Evolutionary conservation across 2,888 invertebrate species (phyloP).

Genomic region (Chloroclysta siterata): DNA sequence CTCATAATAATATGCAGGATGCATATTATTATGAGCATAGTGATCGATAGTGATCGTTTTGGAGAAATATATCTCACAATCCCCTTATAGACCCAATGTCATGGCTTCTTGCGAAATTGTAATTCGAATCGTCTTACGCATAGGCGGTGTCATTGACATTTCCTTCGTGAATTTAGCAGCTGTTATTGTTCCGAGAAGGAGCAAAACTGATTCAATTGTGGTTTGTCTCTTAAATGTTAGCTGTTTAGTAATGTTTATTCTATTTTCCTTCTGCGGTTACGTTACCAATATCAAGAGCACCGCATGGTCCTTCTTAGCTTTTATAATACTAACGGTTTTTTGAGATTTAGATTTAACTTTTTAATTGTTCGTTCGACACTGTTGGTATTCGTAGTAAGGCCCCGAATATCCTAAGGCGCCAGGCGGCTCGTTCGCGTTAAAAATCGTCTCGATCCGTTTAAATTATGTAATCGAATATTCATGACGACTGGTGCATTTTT

Average conservation of each 20-base stretch:
- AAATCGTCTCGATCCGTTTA: slow-evolving; percentile 58
- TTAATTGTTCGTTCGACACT: background rate
- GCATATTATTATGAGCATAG: too few relatives aligned
- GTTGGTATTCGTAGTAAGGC: slow-evolving; percentile 47
- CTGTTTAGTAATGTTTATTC: background rate
- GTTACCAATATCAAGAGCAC: background rate
- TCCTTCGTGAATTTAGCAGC: slow-evolving; percentile 26
- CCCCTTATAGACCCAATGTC: slow-evolving; percentile 42
- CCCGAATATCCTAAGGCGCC: slow-evolving; percentile 60
- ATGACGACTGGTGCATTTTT: slow-evolving; percentile 59
- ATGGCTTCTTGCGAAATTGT: slow-evolving; percentile 40
- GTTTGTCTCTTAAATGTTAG: slow-evolving; percentile 1
- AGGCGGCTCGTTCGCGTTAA: slow-evolving; percentile 50
- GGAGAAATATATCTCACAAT: slow-evolving; percentile 31
- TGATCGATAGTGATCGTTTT: slow-evolving; percentile 6
- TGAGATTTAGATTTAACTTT: background rate
- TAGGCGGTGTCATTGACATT: slow-evolving; percentile 41
- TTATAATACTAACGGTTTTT: too few relatives aligned
- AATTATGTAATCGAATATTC: slow-evolving; percentile 78
- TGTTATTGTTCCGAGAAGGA: slow-evolving; percentile 32
- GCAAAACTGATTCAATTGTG: slow-evolving; percentile 8
- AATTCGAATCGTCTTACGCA: slow-evolving; percentile 41
- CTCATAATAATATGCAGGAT: too few relatives aligned
- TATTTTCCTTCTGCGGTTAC: slow-evolving; percentile 1
- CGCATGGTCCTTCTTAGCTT: too few relatives aligned